Evolutionary conservation across 1,140 invertebrate species (phyloP).

Genomic region (Diabrotica undecimpunctata): DNA sequence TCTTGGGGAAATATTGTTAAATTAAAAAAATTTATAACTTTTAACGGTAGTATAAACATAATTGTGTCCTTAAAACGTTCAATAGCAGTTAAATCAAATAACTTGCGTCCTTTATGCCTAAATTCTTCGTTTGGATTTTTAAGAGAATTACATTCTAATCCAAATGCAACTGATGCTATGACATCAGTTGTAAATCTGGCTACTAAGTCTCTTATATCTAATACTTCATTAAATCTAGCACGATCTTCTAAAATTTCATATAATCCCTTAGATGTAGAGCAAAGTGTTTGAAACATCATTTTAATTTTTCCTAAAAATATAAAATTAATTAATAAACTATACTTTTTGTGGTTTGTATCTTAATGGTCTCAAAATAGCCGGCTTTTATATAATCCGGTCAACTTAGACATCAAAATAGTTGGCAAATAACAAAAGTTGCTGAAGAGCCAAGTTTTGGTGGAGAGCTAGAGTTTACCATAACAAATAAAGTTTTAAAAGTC

Average conservation of each 20-base stretch:
- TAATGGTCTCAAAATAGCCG: no score
- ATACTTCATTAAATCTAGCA: constrained; percentile 4
- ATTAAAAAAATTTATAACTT: neutral
- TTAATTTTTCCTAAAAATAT: constrained; percentile 47
- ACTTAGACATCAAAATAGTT: no score
- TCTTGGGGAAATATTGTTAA: constrained; percentile 15
- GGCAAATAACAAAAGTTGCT: no score
- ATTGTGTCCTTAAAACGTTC: neutral
- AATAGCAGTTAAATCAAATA: constrained; percentile 17
- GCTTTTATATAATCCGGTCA: no score
- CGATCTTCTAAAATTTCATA: constrained; percentile 43
- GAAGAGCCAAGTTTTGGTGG: no score
- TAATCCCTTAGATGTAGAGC: constrained; percentile 33
- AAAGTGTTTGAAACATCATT: constrained; percentile 45
- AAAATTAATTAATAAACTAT: neutral
- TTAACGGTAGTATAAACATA: neutral
- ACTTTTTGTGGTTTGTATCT: no score
- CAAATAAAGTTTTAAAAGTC: no score
- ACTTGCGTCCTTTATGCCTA: constrained; percentile 40
- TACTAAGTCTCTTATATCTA: constrained; percentile 16
- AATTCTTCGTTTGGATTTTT: constrained; percentile 48
- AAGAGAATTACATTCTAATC: constrained; percentile 51
- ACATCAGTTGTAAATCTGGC: constrained; percentile 24
- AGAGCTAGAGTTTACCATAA: no score
- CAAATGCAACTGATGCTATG: constrained; percentile 48